These are phyloP conservation scores for Sebastes trivittatus DNA, from an alignment of 2,797 vertebrate genomes.

Conservation along the genomic window DNA sequence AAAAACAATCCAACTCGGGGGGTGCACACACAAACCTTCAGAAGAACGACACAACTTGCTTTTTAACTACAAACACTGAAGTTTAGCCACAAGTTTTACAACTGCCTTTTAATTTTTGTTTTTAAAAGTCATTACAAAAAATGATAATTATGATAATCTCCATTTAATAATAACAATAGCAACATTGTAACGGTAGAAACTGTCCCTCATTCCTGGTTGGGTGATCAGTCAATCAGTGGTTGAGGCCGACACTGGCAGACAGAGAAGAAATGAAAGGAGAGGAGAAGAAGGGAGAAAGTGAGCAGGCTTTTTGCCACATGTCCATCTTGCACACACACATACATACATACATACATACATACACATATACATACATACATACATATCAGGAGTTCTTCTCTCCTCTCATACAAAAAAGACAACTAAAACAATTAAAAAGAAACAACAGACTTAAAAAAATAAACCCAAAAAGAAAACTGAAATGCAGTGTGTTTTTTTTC, in stretches of 20 bases:
- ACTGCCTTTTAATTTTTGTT: slow-evolving; percentile 86
- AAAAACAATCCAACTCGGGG: slow-evolving; percentile 63
- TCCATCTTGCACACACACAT: background rate
- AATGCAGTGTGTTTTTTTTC: slow-evolving; percentile 52
- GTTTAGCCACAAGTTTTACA: slow-evolving; percentile 89
- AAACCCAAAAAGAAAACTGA: slow-evolving; percentile 49
- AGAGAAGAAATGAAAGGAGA: slow-evolving; percentile 12
- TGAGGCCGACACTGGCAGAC: slow-evolving; percentile 76
- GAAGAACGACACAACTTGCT: slow-evolving; percentile 80
- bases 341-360: background rate
- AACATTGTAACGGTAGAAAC: slow-evolving; percentile 80
- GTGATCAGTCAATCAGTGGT: slow-evolving; percentile 83
- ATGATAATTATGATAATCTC: slow-evolving; percentile 75
- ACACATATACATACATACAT: background rate
- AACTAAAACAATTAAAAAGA: slow-evolving; percentile 59
- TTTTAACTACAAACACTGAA: slow-evolving; percentile 95
- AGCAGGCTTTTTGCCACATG: slow-evolving; percentile 18
- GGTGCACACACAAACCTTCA: slow-evolving; percentile 54
- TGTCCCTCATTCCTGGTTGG: slow-evolving; percentile 85
- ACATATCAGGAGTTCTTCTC: slow-evolving; percentile 1
- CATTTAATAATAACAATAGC: slow-evolving; percentile 76
- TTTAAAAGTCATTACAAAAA: slow-evolving; percentile 92
- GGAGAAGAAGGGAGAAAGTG: background rate
- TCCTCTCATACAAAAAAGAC: slow-evolving; percentile 38
- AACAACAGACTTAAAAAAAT: slow-evolving; percentile 41